A percentile compares a stretch with the other conserved stretches of the same genome.
Conservation (phyloP, 1,140 invertebrate species). For the Sycophila sp. region DNA sequence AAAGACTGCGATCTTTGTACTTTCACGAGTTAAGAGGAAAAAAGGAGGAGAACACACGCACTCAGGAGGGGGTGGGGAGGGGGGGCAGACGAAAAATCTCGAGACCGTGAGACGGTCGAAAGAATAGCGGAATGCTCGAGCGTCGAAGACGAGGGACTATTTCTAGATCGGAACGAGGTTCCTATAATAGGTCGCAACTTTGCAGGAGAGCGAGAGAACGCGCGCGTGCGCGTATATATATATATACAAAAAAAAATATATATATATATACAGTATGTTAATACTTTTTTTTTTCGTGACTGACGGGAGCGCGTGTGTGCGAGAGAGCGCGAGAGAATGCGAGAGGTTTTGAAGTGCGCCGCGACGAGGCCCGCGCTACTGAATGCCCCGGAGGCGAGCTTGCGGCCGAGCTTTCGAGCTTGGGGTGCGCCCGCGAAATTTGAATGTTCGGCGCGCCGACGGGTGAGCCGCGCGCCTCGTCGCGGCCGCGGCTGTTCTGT, state of each 20-base stretch:
- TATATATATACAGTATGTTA: conserved; percentile 16
- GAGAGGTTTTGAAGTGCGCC: background rate
- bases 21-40: background rate
- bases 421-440: background rate
- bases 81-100: background rate
- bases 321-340: background rate
- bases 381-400: too few relatives aligned
- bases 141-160: conserved; percentile 25
- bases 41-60: background rate
- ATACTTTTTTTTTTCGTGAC: conserved; percentile 32
- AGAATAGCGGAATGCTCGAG: conserved; percentile 15
- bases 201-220: conserved; percentile 18
- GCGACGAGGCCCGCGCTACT: conserved; percentile 6
- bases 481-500: conserved; percentile 10
- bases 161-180: conserved; percentile 36
- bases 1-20: conserved; percentile 37
- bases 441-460: background rate
- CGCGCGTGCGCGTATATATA: background rate
- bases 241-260: background rate
- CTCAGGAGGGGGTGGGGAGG: background rate
- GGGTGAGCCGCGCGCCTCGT: conserved; percentile 10
- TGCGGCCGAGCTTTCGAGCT: too few relatives aligned
- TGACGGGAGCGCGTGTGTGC: conserved; percentile 1
- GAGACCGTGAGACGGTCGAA: conserved; percentile 5
- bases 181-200: conserved; percentile 38